These are phyloP conservation scores for Carettochelys insculpta DNA, from an alignment of 2,113 vertebrate genomes.

Conservation along the genomic window DNA sequence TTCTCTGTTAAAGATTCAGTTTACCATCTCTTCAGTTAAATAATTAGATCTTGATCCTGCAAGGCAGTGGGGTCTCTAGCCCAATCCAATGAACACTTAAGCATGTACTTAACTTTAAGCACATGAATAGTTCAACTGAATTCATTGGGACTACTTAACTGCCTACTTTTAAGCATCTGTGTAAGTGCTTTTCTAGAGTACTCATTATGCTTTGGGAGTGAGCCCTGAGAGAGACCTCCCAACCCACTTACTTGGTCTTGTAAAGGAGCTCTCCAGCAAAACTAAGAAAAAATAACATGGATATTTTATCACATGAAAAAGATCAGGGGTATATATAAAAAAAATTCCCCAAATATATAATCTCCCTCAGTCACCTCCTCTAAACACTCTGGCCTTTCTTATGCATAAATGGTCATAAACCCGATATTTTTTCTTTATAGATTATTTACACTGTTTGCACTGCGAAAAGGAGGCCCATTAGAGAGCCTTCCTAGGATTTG, in stretches of 20 bases:
- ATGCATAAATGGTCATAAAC: background rate
- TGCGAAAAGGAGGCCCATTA: background rate
- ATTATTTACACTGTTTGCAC: background rate
- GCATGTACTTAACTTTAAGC: background rate
- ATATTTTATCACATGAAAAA: background rate
- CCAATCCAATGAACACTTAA: background rate
- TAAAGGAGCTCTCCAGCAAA: background rate
- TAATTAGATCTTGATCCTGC: background rate
- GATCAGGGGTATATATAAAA: background rate
- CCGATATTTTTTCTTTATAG: background rate
- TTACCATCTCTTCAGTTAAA: background rate
- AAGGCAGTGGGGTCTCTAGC: background rate
- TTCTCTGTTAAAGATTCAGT: background rate
- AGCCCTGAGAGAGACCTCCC: background rate
- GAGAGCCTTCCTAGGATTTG: background rate
- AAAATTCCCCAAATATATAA: background rate
- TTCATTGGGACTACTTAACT: background rate
- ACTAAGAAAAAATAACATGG: background rate
- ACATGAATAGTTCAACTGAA: background rate
- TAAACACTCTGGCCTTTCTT: background rate
- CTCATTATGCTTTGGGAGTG: background rate
- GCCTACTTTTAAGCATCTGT: background rate
- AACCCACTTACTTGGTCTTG: rapidly evolving
- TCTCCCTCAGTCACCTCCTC: background rate
- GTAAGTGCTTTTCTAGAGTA: background rate